phyloP scores from a whole-genome alignment of 2,888 invertebrate species.

The Scaptomyza parva region DNA sequence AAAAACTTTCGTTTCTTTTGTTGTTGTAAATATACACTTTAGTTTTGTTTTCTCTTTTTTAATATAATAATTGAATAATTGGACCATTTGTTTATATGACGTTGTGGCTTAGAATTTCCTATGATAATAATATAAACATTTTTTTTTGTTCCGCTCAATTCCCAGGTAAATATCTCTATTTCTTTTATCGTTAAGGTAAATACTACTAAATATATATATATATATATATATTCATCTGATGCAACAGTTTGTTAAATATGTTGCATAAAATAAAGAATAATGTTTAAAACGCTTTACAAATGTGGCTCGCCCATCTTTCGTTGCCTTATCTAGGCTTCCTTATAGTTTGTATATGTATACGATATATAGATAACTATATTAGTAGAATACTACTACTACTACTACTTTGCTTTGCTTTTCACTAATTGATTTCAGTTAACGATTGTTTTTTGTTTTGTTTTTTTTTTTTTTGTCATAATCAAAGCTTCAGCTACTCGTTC shows the following conservation, averaged over 20 bases:
- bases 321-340: conserved; percentile 50
- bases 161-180: conserved; percentile 67
- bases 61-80: conserved; percentile 75
- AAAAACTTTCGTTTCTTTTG: conserved; percentile 18
- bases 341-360: conserved; percentile 21
- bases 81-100: conserved; percentile 76
- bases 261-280: conserved; percentile 28
- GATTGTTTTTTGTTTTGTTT: conserved; percentile 31
- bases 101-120: conserved; percentile 63
- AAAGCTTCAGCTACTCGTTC: conserved; percentile 39
- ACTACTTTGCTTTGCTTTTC: conserved; percentile 61
- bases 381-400: too few relatives aligned
- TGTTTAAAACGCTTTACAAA: conserved; percentile 71
- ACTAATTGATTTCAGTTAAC: conserved; percentile 75
- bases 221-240: conserved; percentile 44
- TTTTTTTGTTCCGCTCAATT: conserved; percentile 69
- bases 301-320: conserved; percentile 60
- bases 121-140: conserved; percentile 52
- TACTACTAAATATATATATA: conserved; percentile 44
- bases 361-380: conserved; percentile 39
- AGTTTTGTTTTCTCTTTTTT: conserved; percentile 23
- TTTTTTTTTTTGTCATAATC: conserved; percentile 37
- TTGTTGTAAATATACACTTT: conserved; percentile 59
- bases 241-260: conserved; percentile 59
- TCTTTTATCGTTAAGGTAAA: conserved; percentile 51